Evolutionary conservation across 35 echinoderm and acorn worm species (phyloP).

Genomic region (Apostichopus japonicus): DNA sequence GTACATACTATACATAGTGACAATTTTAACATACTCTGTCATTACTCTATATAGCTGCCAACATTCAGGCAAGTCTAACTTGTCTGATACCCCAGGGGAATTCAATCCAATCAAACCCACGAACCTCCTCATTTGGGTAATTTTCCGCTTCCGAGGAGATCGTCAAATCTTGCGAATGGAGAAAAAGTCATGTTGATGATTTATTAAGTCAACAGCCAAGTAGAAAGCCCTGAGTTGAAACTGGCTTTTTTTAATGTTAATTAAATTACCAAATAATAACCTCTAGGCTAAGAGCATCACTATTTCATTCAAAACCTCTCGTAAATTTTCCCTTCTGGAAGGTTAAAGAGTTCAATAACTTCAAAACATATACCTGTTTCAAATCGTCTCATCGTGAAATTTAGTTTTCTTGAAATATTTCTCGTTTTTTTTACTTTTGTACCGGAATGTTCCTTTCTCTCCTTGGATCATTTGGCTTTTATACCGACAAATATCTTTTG

Average conservation of each 20-base stretch:
- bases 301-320: too few species aligned
- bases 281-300: not conserved
- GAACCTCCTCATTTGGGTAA: not conserved
- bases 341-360: too few species aligned
- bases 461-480: too few species aligned
- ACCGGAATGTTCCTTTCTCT: too few species aligned
- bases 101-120: not conserved
- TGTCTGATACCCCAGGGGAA: not conserved
- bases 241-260: not conserved
- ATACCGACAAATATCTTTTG: too few species aligned
- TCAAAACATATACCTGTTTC: too few species aligned
- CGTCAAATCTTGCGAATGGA: not conserved
- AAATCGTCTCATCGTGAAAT: too few species aligned
- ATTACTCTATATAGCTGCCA: too few species aligned
- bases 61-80: not conserved
- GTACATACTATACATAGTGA: not conserved
- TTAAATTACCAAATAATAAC: slow-evolving; percentile 1
- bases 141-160: not conserved
- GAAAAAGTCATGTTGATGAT: not conserved
- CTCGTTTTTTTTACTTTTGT: too few species aligned
- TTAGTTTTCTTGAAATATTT: too few species aligned
- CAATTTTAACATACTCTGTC: not conserved
- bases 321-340: too few species aligned
- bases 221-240: not conserved
- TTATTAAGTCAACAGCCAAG: not conserved